Base-by-base conservation (phyloP, 2,888 invertebrate genomes). In the Temnothorax ravouxi region DNA sequence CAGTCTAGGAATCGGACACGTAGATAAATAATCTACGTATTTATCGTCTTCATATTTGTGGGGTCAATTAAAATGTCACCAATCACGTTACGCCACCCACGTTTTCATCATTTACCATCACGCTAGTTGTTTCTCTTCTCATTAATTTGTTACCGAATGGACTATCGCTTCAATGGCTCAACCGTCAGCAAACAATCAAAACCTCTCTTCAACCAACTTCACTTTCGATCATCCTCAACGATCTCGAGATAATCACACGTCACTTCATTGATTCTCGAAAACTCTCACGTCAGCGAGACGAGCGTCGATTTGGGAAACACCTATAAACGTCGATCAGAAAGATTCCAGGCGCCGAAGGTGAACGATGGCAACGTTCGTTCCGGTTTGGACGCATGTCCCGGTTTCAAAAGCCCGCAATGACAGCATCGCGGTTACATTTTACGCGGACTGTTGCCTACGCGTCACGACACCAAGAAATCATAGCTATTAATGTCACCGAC, bases 381-480 rank as follows among this genome's bases (percentile, higher is more conserved):
- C 61, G 56, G 62, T 67, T 54, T 56, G 72, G 38, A 41, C 69
- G 62, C n/a, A 11, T 72, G 74, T 83, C 72, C 72, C 61, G 86
- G 77, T 89, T 89, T 88, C 86, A 87, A 87, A 89, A 89, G 54
- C 71, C 64, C 83, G 50, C 52, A 29, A 61, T 41, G 56, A 54
- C 69, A 21, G 61, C 52, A 29, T 66, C 62, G 47, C 84, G 88
- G 80, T 87, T 77, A 85, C 82, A 84, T 86, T 87, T 90, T 84
- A 74, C 83, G 84, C 85, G 87, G 85, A 76, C 85, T 56, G 59
- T 83, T 84, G 86, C 87, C 87, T 86, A 89, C 87, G 87, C 84
- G 62, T 79, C 87, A 74, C 84, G 85, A 83, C 81, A 81, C 59
- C 87, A 84, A 90, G 87, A 88, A 88, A 90, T 90, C 91, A 61